phyloP scores from a whole-genome alignment of 2,113 vertebrate species.

The Pseudopipra pipra region DNA sequence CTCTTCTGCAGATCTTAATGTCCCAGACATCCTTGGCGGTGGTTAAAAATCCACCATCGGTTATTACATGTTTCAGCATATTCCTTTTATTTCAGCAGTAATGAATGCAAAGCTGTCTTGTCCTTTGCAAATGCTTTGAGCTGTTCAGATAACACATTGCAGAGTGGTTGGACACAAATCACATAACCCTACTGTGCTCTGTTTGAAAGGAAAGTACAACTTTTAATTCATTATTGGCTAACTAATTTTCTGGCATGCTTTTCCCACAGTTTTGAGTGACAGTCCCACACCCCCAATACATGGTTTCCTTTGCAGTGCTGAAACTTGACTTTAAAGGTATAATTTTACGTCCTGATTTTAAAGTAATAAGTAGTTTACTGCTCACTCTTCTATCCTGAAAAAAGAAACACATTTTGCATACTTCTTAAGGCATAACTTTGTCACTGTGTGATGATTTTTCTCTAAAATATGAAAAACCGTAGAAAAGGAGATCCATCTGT shows the following conservation, averaged over 20 bases:
- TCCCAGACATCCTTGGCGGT: not conserved
- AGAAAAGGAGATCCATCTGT: constrained; percentile 26
- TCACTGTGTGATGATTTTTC: constrained; percentile 41
- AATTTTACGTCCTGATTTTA: not conserved
- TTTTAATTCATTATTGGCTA: constrained; percentile 27
- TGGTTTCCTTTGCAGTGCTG: not conserved
- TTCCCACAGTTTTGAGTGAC: not conserved
- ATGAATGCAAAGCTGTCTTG: constrained; percentile 34
- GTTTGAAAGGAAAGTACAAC: constrained; percentile 14
- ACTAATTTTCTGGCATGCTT: constrained; percentile 29
- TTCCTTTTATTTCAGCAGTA: constrained; percentile 26
- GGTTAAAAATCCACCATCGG: not conserved
- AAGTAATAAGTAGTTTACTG: not conserved
- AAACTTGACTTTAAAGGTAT: not conserved
- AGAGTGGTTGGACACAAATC: not conserved
- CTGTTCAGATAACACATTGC: constrained; percentile 15
- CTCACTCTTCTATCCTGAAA: constrained; percentile 30
- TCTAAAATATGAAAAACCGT: constrained; percentile 29
- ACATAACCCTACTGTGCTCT: not conserved
- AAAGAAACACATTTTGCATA: constrained; percentile 5
- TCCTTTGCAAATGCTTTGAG: constrained; percentile 16
- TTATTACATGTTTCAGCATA: not conserved
- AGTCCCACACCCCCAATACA: not conserved
- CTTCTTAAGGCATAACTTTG: constrained; percentile 11
- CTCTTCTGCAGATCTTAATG: not conserved